These are phyloP conservation scores for Drosophila kurseongensis DNA, from an alignment of 1,140 invertebrate species.

Conservation along the genomic window DNA sequence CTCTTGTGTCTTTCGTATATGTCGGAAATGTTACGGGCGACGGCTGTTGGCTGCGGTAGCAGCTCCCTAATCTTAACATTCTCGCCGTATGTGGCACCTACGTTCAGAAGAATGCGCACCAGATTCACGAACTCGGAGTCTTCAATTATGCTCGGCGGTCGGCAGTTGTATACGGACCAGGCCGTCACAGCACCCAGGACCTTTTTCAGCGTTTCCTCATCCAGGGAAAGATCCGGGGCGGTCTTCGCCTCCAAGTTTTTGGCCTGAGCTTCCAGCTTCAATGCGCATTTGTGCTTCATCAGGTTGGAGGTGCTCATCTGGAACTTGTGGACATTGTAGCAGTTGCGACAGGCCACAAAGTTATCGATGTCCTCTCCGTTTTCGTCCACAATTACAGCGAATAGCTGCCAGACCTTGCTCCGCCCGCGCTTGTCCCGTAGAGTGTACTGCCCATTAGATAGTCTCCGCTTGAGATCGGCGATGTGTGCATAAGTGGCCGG, in stretches of 20 bases:
- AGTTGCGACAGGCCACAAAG: conserved; percentile 4
- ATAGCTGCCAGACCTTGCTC: conserved; percentile 2
- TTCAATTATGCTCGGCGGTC: not conserved
- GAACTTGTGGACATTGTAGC: conserved; percentile 7
- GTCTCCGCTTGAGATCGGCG: conserved; percentile 1
- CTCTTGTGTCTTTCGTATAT: not conserved
- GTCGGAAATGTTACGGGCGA: too few species aligned
- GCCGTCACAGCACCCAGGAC: not conserved
- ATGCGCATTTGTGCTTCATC: conserved; percentile 3
- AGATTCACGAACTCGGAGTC: not conserved
- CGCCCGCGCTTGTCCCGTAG: conserved; percentile 1
- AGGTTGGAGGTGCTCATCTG: conserved; percentile 2
- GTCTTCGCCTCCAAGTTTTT: not conserved
- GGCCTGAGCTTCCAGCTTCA: not conserved
- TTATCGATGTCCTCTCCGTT: not conserved
- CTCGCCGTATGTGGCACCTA: not conserved
- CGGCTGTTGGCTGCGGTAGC: not conserved
- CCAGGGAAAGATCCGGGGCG: too few species aligned
- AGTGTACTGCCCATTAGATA: not conserved
- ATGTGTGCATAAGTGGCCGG: conserved; percentile 2
- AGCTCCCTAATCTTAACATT: conserved; percentile 1
- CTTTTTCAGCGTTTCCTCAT: not conserved
- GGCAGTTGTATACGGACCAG: not conserved
- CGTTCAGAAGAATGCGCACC: not conserved
- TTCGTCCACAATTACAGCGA: conserved; percentile 5